Evolutionary conservation across 2,888 invertebrate species (phyloP).

Genomic region (Tricholauxania praeusta): DNA sequence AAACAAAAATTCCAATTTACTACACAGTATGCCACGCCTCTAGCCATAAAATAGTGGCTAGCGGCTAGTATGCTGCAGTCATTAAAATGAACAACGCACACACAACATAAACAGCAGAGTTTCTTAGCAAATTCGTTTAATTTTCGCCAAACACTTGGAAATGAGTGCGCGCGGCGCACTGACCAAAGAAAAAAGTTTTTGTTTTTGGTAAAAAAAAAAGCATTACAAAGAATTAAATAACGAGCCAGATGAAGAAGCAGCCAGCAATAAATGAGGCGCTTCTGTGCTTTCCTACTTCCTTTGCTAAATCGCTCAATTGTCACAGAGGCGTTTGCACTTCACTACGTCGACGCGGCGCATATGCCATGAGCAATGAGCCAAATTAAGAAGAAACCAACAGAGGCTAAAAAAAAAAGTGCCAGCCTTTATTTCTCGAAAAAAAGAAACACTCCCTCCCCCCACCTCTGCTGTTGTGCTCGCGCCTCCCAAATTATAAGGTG

Average conservation of each 20-base stretch:
- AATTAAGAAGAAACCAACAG: too few species aligned
- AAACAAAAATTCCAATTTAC: background rate
- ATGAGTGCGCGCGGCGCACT: background rate
- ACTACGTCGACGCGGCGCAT: too few species aligned
- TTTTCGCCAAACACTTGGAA: background rate
- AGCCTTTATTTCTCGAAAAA: too few species aligned
- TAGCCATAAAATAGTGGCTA: background rate
- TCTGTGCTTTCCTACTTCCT: background rate
- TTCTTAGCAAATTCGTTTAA: background rate
- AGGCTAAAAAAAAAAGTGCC: too few species aligned
- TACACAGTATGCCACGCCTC: background rate
- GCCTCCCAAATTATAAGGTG: too few species aligned
- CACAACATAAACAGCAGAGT: background rate
- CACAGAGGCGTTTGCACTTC: too few species aligned
- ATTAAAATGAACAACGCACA: background rate
- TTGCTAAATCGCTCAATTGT: too few species aligned
- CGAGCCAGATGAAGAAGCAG: background rate
- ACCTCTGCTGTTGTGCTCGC: too few species aligned
- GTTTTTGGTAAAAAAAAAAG: background rate
- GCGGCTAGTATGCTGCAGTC: background rate
- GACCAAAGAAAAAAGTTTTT: background rate
- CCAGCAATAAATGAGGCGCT: background rate
- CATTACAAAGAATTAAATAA: background rate
- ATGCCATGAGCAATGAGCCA: too few species aligned
- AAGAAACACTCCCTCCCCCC: too few species aligned